Evolutionary conservation across 2,888 invertebrate species (phyloP), one percentile per base, ranked within the genome.

Genomic region (Ganaspis brasiliensis): DNA sequence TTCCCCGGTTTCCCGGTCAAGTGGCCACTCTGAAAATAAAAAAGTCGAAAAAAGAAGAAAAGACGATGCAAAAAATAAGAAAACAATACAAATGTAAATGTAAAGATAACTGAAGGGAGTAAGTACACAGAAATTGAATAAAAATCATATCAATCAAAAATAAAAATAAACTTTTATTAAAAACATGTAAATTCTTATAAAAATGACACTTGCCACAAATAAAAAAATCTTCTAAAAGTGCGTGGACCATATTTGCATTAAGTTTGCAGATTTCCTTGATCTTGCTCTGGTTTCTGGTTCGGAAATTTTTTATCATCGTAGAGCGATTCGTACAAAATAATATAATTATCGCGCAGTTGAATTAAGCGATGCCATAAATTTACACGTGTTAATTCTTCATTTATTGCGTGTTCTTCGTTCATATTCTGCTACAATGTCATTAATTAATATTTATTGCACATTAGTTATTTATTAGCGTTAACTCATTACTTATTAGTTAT

Each of bases 291-390:
- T 57, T n/a, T 26, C 26, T 26, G n/a, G 2, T 78, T 77, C 74
- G 77, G 76, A n/a, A 81, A 78, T 76, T 77, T 82, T 59, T 79
- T 72, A 63, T 86, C 85, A 73, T 84, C 83, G 75, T 84, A 82
- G 57, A 90, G 80, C 8, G 83, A 86, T 63, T 89, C 87, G 80
- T 89, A 89, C 3, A 90, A 82, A 56, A 87, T 89, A 37, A 88
- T 85, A 77, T 90, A 89, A 74, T 90, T 88, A 80, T 90, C 87
- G 9, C 89, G 89, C 1, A 90, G 87, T 73, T 90, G 88, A 40
- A 88, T 85, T 78, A 89, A 76, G 8, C 88, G 86, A 72, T 88
- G 87, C 89, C 89, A 89, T 19, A 90, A 77, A 80, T 88, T 87
- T 6, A 85, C 78, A 71, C 85, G 86, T 56, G 84, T 81, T 79